These are phyloP conservation scores for Ichneumoninae sp. DNA, from an alignment of 2,888 invertebrate genomes.

Conservation along the genomic window DNA sequence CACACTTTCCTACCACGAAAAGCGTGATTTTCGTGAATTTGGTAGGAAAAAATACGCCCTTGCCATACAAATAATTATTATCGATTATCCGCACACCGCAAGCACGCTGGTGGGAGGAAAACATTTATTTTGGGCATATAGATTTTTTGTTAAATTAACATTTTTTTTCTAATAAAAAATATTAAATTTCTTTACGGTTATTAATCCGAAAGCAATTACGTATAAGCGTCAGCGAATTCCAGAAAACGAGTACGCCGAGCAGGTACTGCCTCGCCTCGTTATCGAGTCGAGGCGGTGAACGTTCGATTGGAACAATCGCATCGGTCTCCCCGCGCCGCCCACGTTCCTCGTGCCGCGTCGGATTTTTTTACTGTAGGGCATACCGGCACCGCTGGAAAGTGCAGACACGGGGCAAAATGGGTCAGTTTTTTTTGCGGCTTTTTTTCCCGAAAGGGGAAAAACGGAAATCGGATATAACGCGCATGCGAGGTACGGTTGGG, in stretches of 20 bases:
- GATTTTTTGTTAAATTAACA: neutral
- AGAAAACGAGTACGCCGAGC: neutral
- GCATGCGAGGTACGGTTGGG: too few relatives aligned
- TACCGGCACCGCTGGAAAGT: too few relatives aligned
- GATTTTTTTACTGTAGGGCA: neutral
- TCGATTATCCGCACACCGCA: neutral
- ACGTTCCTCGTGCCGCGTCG: neutral
- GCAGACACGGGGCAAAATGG: too few relatives aligned
- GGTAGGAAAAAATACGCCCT: too few relatives aligned
- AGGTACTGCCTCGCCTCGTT: neutral
- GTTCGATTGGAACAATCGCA: slow-evolving; percentile 1
- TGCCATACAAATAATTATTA: neutral
- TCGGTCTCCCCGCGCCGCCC: neutral
- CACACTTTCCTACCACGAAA: too few relatives aligned
- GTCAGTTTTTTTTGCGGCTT: too few relatives aligned
- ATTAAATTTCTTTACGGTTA: too few relatives aligned
- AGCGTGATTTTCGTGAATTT: too few relatives aligned
- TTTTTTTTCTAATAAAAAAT: neutral
- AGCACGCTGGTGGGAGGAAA: neutral
- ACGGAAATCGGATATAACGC: too few relatives aligned
- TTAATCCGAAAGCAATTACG: too few relatives aligned
- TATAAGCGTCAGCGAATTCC: too few relatives aligned
- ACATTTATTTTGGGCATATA: neutral
- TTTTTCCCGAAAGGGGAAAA: too few relatives aligned
- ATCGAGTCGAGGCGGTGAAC: slow-evolving; percentile 1